Evolutionary conservation across 35 echinoderm and acorn worm species (phyloP).

Genomic region (Ophiothrix spiculata): DNA sequence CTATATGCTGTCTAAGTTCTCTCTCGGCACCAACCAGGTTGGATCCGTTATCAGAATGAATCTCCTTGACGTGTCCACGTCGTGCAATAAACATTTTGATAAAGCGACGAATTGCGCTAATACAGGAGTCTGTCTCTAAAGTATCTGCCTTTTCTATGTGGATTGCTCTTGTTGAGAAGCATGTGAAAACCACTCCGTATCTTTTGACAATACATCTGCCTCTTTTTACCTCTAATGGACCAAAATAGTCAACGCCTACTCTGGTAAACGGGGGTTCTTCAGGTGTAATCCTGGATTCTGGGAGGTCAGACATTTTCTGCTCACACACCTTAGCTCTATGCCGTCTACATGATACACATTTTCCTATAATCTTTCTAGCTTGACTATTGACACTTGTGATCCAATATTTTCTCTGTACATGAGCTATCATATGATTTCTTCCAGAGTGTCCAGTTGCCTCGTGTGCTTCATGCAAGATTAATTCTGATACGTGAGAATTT

Average conservation of each 20-base stretch:
- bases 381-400: conserved; percentile 8
- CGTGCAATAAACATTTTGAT: conserved; percentile 36
- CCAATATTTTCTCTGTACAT: conserved; percentile 31
- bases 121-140: conserved; percentile 61
- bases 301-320: too few relatives aligned
- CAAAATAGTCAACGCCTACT: conserved; percentile 45
- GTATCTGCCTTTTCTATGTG: conserved; percentile 34
- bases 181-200: conserved; percentile 55
- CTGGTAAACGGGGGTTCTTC: conserved; percentile 18
- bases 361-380: conserved; percentile 10
- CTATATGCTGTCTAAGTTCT: conserved; percentile 8
- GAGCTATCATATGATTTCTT: conserved; percentile 8
- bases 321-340: conserved; percentile 2
- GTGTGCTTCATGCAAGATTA: conserved; percentile 21
- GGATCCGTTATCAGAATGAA: conserved; percentile 50
- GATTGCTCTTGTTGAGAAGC: conserved; percentile 19
- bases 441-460: conserved; percentile 20
- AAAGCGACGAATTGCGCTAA: conserved; percentile 42
- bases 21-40: conserved; percentile 55
- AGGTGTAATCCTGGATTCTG: too few relatives aligned
- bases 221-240: conserved; percentile 26
- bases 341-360: conserved; percentile 11
- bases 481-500: conserved; percentile 11
- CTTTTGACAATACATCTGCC: conserved; percentile 2
- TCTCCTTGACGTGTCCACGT: conserved; percentile 24